Conservation (phyloP, 2,888 invertebrate genomes). For the Baccha elongata region DNA sequence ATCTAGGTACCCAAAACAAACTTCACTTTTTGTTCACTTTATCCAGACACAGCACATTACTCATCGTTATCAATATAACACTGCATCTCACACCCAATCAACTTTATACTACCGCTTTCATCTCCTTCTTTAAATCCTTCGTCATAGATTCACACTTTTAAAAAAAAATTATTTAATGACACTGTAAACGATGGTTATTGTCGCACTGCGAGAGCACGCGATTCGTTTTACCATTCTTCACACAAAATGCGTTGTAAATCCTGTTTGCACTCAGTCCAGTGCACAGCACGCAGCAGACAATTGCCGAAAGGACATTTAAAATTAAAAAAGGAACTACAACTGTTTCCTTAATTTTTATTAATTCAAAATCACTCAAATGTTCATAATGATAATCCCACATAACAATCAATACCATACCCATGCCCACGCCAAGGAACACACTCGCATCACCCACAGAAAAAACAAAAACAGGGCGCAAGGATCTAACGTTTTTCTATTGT, state of each 20-base stretch:
- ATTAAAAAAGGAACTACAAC: slow-evolving; percentile 76
- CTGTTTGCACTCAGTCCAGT: slow-evolving; percentile 61
- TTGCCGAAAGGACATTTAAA: slow-evolving; percentile 47
- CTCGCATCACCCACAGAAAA: slow-evolving; percentile 51
- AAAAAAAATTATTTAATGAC: slow-evolving; percentile 23
- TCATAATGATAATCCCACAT: slow-evolving; percentile 80
- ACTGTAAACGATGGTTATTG: slow-evolving; percentile 13
- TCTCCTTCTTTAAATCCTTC: neutral
- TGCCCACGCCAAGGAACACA: neutral
- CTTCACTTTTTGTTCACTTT: too few species aligned
- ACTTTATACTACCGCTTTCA: neutral
- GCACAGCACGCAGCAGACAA: slow-evolving; percentile 46
- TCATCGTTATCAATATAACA: too few species aligned
- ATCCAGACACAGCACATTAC: too few species aligned
- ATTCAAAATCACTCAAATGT: slow-evolving; percentile 81
- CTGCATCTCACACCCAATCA: too few species aligned
- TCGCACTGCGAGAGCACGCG: slow-evolving; percentile 10
- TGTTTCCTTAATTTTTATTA: slow-evolving; percentile 80
- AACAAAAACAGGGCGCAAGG: slow-evolving; percentile 43
- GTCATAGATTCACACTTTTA: neutral
- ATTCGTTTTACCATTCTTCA: neutral
- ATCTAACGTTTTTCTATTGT: slow-evolving; percentile 45
- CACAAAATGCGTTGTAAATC: slow-evolving; percentile 61
- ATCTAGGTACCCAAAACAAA: too few species aligned
- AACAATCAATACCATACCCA: slow-evolving; percentile 60